These are phyloP conservation scores for Limulus polyphemus DNA, from an alignment of 2,888 invertebrate species.

Conservation along the genomic window DNA sequence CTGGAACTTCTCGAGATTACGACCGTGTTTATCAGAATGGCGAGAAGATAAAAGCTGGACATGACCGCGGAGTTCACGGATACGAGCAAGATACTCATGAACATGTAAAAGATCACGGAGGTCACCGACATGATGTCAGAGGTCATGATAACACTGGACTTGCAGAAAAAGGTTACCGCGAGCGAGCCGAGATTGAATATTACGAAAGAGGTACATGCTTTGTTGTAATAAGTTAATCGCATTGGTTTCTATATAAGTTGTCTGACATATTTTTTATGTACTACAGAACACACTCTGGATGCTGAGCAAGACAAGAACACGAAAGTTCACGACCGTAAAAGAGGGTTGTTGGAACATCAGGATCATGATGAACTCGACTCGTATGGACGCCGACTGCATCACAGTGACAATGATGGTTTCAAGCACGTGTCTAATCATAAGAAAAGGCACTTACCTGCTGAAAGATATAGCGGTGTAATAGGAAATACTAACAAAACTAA, in stretches of 20 bases:
- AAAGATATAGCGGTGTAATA: neutral
- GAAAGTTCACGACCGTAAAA: neutral
- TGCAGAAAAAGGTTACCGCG: neutral
- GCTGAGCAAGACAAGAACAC: neutral
- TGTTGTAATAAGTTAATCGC: too few species aligned
- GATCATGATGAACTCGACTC: neutral
- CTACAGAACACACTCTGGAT: neutral
- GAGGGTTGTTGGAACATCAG: neutral
- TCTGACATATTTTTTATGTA: neutral
- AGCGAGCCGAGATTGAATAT: constrained; percentile 2
- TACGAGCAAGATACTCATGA: neutral
- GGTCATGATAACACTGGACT: neutral
- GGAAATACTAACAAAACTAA: neutral
- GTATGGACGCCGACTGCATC: neutral
- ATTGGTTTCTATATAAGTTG: neutral
- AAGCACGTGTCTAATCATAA: too few species aligned
- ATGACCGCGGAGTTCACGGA: neutral
- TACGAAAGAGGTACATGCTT: constrained; percentile 1
- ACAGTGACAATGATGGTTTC: too few species aligned
- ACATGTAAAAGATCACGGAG: neutral
- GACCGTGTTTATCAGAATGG: too few species aligned
- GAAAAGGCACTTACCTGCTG: neutral
- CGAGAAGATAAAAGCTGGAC: neutral
- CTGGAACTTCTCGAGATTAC: too few species aligned
- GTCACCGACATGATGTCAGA: neutral